Evolutionary conservation across 2,113 vertebrate genomes (phyloP), one percentile per base, ranked within the genome.

Genomic region (Pollachius pollachius): DNA sequence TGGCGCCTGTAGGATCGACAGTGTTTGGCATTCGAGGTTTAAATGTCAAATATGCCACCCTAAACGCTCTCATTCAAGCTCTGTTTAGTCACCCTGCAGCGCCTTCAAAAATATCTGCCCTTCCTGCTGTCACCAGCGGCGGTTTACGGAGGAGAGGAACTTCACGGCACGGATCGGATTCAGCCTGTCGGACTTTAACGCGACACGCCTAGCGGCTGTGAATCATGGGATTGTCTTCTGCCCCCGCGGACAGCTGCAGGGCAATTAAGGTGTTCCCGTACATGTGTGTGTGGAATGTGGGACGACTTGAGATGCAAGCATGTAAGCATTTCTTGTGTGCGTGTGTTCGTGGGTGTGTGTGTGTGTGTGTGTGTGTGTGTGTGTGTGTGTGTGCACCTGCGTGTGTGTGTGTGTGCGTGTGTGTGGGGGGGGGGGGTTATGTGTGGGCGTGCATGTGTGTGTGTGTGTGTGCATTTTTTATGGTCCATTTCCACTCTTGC

Each of bases 211-310:
- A 63, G 70, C 74, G 75, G 64, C 84, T 81, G 37, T 76, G 65
- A 74, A 60, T 3, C 18, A 63, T 69, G 52, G 66, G 74, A 75
- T 68, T 68, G 78, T 64, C 69, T 68, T 69, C 64, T 0, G 61
- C 25, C 27, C 21, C 8, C 15, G 58, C 72, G 7, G 5, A 81
- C 87, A 89, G 86, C 80, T 90, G 87, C 75, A 57, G 41, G 63
- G 3, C 15, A 67, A 63, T 30, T 78, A 60, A 58, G 41, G 54
- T 82, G 81, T 85, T 76, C 64, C 41, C 21, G 11, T 48, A 48
- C 41, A 34, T 34, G 30, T 34, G 30, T 48, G 15, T 6, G 54
- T 57, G 54, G 54, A 57, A n/a, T 57, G 54, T n/a, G n/a, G 54
- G 54, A 57, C 54, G 54, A 5, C n/a, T 6, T 16, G 15, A 16